Evolutionary conservation across 2,797 vertebrate species (phyloP), one percentile per base, ranked within the genome.

Genomic region (Gymnothorax reevesii): DNA sequence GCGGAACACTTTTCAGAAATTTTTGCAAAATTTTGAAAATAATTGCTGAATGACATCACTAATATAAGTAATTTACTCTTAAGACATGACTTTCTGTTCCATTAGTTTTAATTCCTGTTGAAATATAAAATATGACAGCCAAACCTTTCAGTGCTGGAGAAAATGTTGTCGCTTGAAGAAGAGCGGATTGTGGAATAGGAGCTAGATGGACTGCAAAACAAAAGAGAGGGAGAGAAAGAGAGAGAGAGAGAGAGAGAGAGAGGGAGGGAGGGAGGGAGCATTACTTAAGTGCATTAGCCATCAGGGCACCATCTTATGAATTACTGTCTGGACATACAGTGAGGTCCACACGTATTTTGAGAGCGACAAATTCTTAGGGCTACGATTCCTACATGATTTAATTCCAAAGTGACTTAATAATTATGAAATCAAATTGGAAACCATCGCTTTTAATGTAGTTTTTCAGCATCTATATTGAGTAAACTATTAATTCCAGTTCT

Each of bases 141-240:
- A 91, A 86, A 98, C 97, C 95, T 95, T 86, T 98, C 97, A 89
- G 97, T 94, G 91, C 96, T 95, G 2, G 96, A 95, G 55, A 96
- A 97, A 88, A 97, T 94, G 33, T 95, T 96, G 88, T 95, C 95
- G 89, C 96, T 95, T 80, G 94, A 94, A 92, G 94, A 96, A 90
- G 93, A 89, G 84, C 91, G 60, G 62, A 82, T 93, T 87, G 96
- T 93, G 82, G 94, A 92, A 89, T 93, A 92, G 80, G 60, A 80
- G 88, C 88, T 89, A 3, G 91, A 89, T 52, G 92, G 86, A 86
- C 92, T 95, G 83, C 95, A 95, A 83, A 59, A 22, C 42, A 73
- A 77, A 60, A 75, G 33, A 77, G 17, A 57, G 12, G 84, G n/a
- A 62, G 33, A 42, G 33, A 42, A 2, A 42, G 33, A 42, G 33